These are phyloP conservation scores for Psephotus haematonotus DNA, from an alignment of 2,113 vertebrate species.

Conservation along the genomic window DNA sequence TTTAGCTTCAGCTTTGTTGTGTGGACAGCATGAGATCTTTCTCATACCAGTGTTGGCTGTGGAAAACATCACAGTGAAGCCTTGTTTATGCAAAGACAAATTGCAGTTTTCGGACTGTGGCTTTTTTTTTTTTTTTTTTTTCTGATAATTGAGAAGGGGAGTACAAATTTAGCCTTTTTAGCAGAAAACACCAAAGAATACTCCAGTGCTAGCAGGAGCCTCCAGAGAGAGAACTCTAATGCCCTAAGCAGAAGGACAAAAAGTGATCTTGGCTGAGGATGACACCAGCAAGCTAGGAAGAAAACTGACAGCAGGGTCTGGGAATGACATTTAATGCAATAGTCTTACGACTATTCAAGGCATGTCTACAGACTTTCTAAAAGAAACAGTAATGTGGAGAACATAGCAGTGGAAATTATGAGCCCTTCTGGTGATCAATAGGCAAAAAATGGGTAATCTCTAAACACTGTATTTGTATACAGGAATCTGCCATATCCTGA, in stretches of 20 bases:
- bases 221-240: background rate
- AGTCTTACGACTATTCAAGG: background rate
- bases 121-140: background rate
- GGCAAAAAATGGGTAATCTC: background rate
- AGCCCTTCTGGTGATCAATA: constrained; percentile 14
- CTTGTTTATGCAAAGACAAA: background rate
- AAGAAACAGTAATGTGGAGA: background rate
- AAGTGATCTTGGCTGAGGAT: background rate
- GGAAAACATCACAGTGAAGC: background rate
- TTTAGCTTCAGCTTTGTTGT: background rate
- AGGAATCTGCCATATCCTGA: constrained; percentile 11
- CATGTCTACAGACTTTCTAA: constrained; percentile 4
- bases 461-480: background rate
- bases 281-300: constrained; percentile 2
- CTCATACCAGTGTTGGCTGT: background rate
- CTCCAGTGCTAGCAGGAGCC: background rate
- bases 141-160: background rate
- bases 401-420: background rate
- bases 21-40: background rate
- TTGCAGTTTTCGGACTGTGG: background rate
- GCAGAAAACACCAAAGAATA: background rate
- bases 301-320: constrained; percentile 35
- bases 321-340: constrained; percentile 29
- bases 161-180: background rate
- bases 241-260: background rate